Evolutionary conservation across 2,797 vertebrate species (phyloP).

Genomic region (Eulemur coronatus): DNA sequence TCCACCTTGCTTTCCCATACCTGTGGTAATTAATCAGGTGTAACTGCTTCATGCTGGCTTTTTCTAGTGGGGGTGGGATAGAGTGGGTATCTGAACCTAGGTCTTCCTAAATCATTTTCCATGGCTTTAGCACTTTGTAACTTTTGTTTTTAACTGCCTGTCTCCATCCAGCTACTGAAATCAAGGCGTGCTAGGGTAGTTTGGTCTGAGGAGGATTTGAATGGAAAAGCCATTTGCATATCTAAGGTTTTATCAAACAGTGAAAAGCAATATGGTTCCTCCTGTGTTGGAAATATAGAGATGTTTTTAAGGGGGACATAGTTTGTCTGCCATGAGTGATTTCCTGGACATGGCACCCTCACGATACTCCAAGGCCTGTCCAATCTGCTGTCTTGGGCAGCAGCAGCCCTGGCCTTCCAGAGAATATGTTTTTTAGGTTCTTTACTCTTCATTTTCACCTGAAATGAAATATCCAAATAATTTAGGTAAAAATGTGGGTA

Average conservation of each 20-base stretch:
- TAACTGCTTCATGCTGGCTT: neutral
- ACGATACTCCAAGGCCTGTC: neutral
- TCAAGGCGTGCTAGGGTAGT: neutral
- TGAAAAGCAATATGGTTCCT: neutral
- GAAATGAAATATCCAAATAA: conserved; percentile 33
- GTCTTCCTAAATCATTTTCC: conserved; percentile 27
- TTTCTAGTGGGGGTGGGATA: neutral
- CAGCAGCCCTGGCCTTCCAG: neutral
- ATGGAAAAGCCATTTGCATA: neutral
- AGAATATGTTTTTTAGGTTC: neutral
- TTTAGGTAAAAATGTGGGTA: neutral
- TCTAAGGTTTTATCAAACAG: neutral
- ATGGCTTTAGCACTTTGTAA: neutral
- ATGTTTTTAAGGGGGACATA: neutral
- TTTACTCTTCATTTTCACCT: conserved; percentile 5
- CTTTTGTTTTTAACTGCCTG: neutral
- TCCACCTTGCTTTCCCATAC: neutral
- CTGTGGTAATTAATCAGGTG: neutral
- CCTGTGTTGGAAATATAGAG: neutral
- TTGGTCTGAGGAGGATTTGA: neutral
- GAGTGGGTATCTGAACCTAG: neutral
- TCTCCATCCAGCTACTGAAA: neutral
- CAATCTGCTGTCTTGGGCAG: neutral
- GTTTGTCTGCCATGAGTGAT: neutral
- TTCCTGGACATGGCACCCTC: neutral